phyloP scores from a whole-genome alignment of 2,113 vertebrate genomes.

The Xenopus laevis region DNA sequence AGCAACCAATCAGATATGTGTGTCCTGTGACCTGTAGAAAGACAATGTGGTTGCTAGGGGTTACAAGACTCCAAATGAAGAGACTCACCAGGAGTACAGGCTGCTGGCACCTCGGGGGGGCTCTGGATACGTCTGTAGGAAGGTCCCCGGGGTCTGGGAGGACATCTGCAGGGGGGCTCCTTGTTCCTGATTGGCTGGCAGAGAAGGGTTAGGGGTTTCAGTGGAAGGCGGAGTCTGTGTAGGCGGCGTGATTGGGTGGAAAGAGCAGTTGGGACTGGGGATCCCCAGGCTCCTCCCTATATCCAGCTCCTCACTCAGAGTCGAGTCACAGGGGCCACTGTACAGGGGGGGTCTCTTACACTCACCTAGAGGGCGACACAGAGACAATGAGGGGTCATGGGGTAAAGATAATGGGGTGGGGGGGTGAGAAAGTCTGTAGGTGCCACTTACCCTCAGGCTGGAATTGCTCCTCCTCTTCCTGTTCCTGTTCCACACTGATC shows the following conservation, averaged over 20 bases:
- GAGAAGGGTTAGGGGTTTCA: background rate
- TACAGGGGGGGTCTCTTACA: slow-evolving; percentile 46
- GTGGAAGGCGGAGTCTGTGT: background rate
- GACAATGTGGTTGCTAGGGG: too few relatives aligned
- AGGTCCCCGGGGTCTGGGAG: slow-evolving; percentile 48
- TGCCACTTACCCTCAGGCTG: slow-evolving; percentile 47
- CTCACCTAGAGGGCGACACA: slow-evolving; percentile 46
- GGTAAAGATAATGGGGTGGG: background rate
- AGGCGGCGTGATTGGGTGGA: slow-evolving; percentile 38
- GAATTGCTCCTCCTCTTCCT: slow-evolving; percentile 47
- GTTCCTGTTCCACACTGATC: slow-evolving; percentile 45
- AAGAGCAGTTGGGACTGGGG: slow-evolving; percentile 39
- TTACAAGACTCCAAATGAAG: background rate
- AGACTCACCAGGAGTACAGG: slow-evolving; percentile 52
- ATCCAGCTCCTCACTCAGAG: slow-evolving; percentile 52
- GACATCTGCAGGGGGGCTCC: slow-evolving; percentile 1
- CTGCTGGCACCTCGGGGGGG: slow-evolving; percentile 21
- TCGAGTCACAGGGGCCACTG: slow-evolving; percentile 61
- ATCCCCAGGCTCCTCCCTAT: slow-evolving; percentile 9
- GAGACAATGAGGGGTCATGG: background rate
- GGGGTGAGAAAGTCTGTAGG: background rate
- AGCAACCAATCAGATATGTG: too few relatives aligned
- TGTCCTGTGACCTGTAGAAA: too few relatives aligned
- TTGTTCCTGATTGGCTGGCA: slow-evolving; percentile 29
- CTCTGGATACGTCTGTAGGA: slow-evolving; percentile 55